A percentile compares a stretch with the other conserved stretches of the same genome.
Conservation (phyloP, 1,140 invertebrate genomes). For the Papilio aristodemus region DNA sequence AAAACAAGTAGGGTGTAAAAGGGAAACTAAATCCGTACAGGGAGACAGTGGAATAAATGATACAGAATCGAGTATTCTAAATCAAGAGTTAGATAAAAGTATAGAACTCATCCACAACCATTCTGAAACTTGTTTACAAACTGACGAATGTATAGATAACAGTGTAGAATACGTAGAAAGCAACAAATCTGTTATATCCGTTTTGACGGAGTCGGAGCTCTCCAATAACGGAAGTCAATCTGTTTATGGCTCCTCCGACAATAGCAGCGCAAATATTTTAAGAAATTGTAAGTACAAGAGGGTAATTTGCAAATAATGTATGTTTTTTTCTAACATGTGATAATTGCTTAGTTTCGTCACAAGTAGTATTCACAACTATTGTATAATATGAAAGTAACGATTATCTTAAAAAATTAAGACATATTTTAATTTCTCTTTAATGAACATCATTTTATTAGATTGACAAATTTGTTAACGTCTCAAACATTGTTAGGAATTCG, state of each 20-base stretch:
- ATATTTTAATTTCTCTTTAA: too few species aligned
- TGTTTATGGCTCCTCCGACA: background rate
- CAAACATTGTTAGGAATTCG: too few species aligned
- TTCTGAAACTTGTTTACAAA: slow-evolving; percentile 68
- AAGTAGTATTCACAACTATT: too few species aligned
- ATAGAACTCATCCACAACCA: slow-evolving; percentile 71
- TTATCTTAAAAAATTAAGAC: too few species aligned
- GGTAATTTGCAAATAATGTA: too few species aligned
- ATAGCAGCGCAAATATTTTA: background rate
- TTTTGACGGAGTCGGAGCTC: slow-evolving; percentile 47
- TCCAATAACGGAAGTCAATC: slow-evolving; percentile 27
- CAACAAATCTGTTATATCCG: slow-evolving; percentile 49
- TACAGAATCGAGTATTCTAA: slow-evolving; percentile 46
- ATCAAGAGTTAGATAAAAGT: slow-evolving; percentile 47
- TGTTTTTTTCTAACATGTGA: too few species aligned
- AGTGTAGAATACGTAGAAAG: slow-evolving; percentile 64
- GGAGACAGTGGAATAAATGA: slow-evolving; percentile 57
- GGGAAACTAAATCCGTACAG: slow-evolving; percentile 39
- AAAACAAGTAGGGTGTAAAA: slow-evolving; percentile 23
- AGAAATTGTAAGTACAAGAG: slow-evolving; percentile 20
- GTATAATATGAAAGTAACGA: too few species aligned
- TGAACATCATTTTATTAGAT: too few species aligned
- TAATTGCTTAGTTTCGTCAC: too few species aligned
- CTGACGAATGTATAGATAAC: slow-evolving; percentile 60
- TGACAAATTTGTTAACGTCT: too few species aligned